Evolutionary conservation across 2,797 vertebrate genomes (phyloP).

Genomic region (Micrastur ruficollis): DNA sequence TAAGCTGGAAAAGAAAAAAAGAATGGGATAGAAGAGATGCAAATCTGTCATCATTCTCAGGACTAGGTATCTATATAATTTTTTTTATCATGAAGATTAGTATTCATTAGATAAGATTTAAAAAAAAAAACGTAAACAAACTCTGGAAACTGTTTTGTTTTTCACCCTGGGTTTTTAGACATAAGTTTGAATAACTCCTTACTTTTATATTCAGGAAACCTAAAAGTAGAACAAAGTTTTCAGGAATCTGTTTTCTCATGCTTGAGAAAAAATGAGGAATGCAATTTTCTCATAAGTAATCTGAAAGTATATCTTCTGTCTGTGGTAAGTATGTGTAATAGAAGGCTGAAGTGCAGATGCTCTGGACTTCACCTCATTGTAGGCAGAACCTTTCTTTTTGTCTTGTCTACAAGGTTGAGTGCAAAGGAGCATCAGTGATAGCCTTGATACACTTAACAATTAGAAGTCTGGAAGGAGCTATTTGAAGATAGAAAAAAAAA

Average conservation of each 20-base stretch:
- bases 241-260: neutral
- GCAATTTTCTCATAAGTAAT: neutral
- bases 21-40: neutral
- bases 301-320: neutral
- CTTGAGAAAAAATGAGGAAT: neutral
- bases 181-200: neutral
- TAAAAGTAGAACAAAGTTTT: neutral
- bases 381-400: neutral
- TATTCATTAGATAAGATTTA: neutral
- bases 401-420: neutral
- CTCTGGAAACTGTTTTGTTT: neutral
- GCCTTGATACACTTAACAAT: neutral
- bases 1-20: neutral
- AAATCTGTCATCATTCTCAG: neutral
- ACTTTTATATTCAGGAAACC: neutral
- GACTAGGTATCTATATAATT: neutral
- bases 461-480: neutral
- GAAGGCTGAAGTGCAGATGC: neutral
- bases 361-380: neutral
- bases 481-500: neutral
- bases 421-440: neutral
- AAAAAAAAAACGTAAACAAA: neutral
- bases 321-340: neutral
- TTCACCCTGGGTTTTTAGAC: neutral
- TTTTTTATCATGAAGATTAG: neutral